Conservation (phyloP, 2,888 invertebrate species). For the Diachrysia chrysitis region DNA sequence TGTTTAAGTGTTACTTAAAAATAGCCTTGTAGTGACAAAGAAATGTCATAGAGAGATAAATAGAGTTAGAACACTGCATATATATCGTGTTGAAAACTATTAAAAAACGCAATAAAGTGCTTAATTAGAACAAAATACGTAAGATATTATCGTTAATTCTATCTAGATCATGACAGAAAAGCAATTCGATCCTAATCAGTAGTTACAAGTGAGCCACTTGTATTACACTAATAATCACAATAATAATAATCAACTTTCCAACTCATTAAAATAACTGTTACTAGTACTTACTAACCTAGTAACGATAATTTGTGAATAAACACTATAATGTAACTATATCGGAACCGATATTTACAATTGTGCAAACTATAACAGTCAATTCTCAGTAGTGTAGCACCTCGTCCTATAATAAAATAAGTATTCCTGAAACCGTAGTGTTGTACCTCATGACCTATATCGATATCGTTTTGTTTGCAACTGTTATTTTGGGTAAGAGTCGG, state of each 20-base stretch:
- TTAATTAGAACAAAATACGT: too few relatives aligned
- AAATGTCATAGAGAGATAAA: too few relatives aligned
- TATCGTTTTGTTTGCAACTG: slow-evolving; percentile 34
- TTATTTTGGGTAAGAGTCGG: slow-evolving; percentile 27
- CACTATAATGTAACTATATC: slow-evolving; percentile 59
- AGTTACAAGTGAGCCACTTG: slow-evolving; percentile 3
- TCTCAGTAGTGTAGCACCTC: slow-evolving; percentile 62
- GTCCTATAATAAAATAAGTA: slow-evolving; percentile 61
- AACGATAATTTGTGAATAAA: slow-evolving; percentile 54
- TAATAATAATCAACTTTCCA: slow-evolving; percentile 30
- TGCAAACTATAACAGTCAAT: slow-evolving; percentile 68
- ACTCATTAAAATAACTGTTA: slow-evolving; percentile 48
- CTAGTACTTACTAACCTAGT: slow-evolving; percentile 32
- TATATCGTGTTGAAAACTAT: too few relatives aligned
- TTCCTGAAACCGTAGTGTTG: slow-evolving; percentile 49
- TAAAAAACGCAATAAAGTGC: neutral
- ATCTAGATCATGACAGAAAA: neutral
- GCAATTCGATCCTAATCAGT: slow-evolving; percentile 7
- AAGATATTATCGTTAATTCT: too few relatives aligned
- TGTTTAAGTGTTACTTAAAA: too few relatives aligned
- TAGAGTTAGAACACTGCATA: too few relatives aligned
- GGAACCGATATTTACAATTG: slow-evolving; percentile 68
- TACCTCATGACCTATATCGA: slow-evolving; percentile 46
- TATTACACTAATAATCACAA: slow-evolving; percentile 30
- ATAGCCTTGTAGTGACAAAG: too few relatives aligned